Conservation (phyloP, 2,888 invertebrate genomes). For the Ypsolopha sequella region DNA sequence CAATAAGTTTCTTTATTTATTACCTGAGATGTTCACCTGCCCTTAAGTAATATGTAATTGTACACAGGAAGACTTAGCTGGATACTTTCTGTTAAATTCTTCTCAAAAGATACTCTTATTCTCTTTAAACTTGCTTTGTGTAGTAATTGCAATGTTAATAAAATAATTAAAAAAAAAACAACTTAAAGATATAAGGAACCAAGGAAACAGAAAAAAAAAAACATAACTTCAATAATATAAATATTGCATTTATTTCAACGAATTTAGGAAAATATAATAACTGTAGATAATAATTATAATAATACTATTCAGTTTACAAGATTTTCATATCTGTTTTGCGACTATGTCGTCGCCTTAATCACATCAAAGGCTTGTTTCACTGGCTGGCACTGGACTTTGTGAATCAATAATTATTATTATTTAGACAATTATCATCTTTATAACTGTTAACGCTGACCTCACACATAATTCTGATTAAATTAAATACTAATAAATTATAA, state of each 20-base stretch:
- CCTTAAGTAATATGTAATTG: slow-evolving; percentile 27
- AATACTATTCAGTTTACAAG: slow-evolving; percentile 68
- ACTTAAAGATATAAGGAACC: slow-evolving; percentile 53
- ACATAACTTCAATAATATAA: slow-evolving; percentile 64
- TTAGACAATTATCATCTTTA: slow-evolving; percentile 50
- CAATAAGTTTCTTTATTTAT: slow-evolving; percentile 19
- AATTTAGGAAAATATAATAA: slow-evolving; percentile 68
- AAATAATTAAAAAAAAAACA: slow-evolving; percentile 34
- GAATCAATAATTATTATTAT: slow-evolving; percentile 35
- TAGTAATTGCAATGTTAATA: slow-evolving; percentile 2
- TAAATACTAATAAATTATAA: slow-evolving; percentile 28
- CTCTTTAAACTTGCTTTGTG: neutral
- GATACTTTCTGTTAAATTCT: slow-evolving; percentile 21
- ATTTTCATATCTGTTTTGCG: slow-evolving; percentile 47
- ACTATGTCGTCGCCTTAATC: slow-evolving; percentile 25
- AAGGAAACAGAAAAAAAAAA: slow-evolving; percentile 60
- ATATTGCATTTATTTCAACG: slow-evolving; percentile 72
- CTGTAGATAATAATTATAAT: slow-evolving; percentile 68
- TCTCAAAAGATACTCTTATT: slow-evolving; percentile 11
- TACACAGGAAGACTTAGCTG: slow-evolving; percentile 20
- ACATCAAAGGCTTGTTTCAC: slow-evolving; percentile 47
- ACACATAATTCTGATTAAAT: slow-evolving; percentile 37
- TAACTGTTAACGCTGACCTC: slow-evolving; percentile 65
- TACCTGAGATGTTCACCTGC: slow-evolving; percentile 36
- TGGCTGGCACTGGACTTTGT: slow-evolving; percentile 60